These are phyloP conservation scores for Drosophila funebris DNA, from an alignment of 1,140 invertebrate genomes.

Conservation along the genomic window DNA sequence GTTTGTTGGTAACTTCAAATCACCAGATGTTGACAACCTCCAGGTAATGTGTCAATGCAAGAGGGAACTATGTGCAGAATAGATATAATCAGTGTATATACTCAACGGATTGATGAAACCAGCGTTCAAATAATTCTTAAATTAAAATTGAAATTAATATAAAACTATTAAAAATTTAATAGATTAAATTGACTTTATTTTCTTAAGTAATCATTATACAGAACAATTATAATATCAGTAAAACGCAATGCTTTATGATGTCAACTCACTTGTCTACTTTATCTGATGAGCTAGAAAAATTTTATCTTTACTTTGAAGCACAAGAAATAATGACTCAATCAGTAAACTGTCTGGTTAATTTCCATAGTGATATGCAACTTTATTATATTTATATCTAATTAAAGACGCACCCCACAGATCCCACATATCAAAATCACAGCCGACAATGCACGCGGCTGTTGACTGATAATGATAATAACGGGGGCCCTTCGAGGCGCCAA, in stretches of 20 bases:
- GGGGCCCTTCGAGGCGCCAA: slow-evolving; percentile 13
- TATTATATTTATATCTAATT: slow-evolving; percentile 8
- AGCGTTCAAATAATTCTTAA: background rate
- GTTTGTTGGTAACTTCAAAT: slow-evolving; percentile 25
- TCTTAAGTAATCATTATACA: too few relatives aligned
- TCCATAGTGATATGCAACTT: slow-evolving; percentile 24
- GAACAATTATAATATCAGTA: too few relatives aligned
- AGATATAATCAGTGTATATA: background rate
- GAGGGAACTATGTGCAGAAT: background rate
- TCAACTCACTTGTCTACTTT: too few relatives aligned
- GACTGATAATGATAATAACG: slow-evolving; percentile 21
- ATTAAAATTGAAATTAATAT: too few relatives aligned
- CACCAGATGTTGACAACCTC: background rate
- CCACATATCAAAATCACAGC: background rate
- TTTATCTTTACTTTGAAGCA: slow-evolving; percentile 2
- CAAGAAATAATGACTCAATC: slow-evolving; percentile 13
- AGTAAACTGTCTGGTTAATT: slow-evolving; percentile 18
- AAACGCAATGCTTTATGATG: too few relatives aligned
- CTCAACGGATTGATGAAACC: background rate
- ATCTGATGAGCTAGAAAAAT: background rate
- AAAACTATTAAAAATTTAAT: too few relatives aligned
- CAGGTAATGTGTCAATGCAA: background rate
- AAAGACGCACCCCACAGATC: slow-evolving; percentile 5
- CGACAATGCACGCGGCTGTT: slow-evolving; percentile 8
- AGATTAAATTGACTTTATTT: too few relatives aligned